A percentile compares a stretch with the other conserved stretches of the same genome.
These are phyloP conservation scores for Andrena chrysosceles DNA, from an alignment of 2,888 invertebrate genomes.

Conservation along the genomic window DNA sequence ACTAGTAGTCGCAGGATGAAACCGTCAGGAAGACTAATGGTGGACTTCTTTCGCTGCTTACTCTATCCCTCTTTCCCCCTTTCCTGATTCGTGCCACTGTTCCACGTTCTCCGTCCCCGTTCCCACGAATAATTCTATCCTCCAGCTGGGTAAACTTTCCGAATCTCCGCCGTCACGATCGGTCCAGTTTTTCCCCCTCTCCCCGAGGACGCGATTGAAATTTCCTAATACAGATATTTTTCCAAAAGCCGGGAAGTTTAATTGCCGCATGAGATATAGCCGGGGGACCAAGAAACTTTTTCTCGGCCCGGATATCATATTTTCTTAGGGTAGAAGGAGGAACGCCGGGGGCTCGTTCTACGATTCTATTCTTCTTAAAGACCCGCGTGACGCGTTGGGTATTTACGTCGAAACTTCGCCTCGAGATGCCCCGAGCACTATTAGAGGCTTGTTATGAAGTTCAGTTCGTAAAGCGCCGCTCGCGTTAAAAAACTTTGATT, in stretches of 20 bases:
- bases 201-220: conserved; percentile 37
- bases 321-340: background rate
- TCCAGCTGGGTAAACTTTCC: conserved; percentile 39
- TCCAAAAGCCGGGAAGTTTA: conserved; percentile 34
- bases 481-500: conserved; percentile 51
- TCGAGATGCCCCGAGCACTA: conserved; percentile 7
- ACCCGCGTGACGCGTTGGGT: conserved; percentile 9
- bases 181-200: background rate
- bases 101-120: background rate
- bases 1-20: conserved; percentile 63
- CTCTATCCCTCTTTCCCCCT: background rate
- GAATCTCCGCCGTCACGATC: conserved; percentile 21
- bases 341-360: background rate
- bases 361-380: conserved; percentile 9
- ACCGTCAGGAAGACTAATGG: conserved; percentile 71
- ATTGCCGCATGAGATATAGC: conserved; percentile 24
- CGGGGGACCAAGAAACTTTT: background rate
- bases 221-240: conserved; percentile 31
- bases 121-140: conserved; percentile 45
- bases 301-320: conserved; percentile 2
- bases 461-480: conserved; percentile 14
- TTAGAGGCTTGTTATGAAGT: conserved; percentile 44
- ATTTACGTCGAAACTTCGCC: conserved; percentile 41
- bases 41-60: conserved; percentile 45
- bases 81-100: background rate